Conservation (phyloP, 2,113 vertebrate species). For the human region DNA sequence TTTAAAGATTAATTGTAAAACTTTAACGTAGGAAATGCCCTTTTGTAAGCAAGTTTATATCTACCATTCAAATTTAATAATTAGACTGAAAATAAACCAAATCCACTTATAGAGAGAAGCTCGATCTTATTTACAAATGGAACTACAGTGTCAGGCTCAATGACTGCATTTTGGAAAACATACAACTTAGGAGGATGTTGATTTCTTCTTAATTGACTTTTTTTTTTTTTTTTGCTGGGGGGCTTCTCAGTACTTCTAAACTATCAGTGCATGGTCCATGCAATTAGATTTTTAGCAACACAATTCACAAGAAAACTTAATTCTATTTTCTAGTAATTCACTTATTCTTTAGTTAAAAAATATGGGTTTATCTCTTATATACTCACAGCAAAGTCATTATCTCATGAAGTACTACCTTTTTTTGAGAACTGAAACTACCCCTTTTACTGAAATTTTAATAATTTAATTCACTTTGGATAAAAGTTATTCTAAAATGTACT, state of each 20-base stretch:
- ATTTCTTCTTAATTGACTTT: conserved; percentile 81
- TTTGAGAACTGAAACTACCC: neutral
- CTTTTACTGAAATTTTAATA: conserved; percentile 22
- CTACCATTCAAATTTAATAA: conserved; percentile 74
- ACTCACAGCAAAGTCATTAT: neutral
- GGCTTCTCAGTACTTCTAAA: conserved; percentile 79
- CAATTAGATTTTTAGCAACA: conserved; percentile 80
- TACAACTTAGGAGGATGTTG: conserved; percentile 80
- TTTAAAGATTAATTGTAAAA: conserved; percentile 71
- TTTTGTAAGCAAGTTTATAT: conserved; percentile 69
- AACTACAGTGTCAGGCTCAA: conserved; percentile 81
- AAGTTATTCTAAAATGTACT: neutral
- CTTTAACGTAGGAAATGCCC: conserved; percentile 48
- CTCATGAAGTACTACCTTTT: neutral
- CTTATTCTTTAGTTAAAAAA: conserved; percentile 80
- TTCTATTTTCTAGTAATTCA: conserved; percentile 81
- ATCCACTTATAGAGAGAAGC: conserved; percentile 76
- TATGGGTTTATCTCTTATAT: neutral
- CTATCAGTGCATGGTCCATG: conserved; percentile 75
- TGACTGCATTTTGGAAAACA: conserved; percentile 82
- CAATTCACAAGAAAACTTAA: conserved; percentile 81
- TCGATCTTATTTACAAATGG: conserved; percentile 82
- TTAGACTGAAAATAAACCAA: conserved; percentile 80
- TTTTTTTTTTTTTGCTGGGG: conserved; percentile 55
- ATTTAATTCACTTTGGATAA: conserved; percentile 22